Evolutionary conservation across 2,888 invertebrate species (phyloP).

Genomic region (Paralinhomoeus sp.): DNA sequence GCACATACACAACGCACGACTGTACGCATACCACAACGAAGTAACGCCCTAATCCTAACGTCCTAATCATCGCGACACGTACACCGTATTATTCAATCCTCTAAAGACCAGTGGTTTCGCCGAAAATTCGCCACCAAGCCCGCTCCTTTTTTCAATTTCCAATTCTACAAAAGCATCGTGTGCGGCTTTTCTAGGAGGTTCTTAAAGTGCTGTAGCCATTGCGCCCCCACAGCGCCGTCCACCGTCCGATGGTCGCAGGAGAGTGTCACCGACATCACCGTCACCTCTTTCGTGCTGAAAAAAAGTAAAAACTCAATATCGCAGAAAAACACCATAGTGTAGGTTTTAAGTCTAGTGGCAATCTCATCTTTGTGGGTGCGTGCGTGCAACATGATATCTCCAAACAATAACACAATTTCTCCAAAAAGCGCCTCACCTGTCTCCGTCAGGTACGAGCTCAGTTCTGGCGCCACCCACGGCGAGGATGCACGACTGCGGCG

Average conservation of each 20-base stretch:
- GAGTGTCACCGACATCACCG: conserved; percentile 65
- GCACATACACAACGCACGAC: too few relatives aligned
- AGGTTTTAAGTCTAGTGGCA: too few relatives aligned
- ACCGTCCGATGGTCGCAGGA: conserved; percentile 92
- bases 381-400: too few relatives aligned
- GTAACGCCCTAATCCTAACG: too few relatives aligned
- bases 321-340: not conserved
- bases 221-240: conserved; percentile 90
- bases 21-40: too few relatives aligned
- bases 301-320: not conserved
- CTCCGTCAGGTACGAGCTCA: conserved; percentile 46
- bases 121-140: too few relatives aligned
- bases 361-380: too few relatives aligned
- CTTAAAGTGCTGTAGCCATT: conserved; percentile 74
- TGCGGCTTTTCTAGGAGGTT: conserved; percentile 70
- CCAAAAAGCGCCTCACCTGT: conserved; percentile 44
- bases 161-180: conserved; percentile 58
- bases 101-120: too few relatives aligned
- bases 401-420: too few relatives aligned
- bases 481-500: conserved; percentile 71
- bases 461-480: conserved; percentile 63
- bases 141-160: too few relatives aligned
- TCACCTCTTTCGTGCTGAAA: conserved; percentile 30
- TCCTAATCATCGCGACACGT: too few relatives aligned
- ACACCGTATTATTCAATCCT: too few relatives aligned